Conservation (phyloP, 2,113 vertebrate genomes). For the Heptranchias perlo region DNA sequence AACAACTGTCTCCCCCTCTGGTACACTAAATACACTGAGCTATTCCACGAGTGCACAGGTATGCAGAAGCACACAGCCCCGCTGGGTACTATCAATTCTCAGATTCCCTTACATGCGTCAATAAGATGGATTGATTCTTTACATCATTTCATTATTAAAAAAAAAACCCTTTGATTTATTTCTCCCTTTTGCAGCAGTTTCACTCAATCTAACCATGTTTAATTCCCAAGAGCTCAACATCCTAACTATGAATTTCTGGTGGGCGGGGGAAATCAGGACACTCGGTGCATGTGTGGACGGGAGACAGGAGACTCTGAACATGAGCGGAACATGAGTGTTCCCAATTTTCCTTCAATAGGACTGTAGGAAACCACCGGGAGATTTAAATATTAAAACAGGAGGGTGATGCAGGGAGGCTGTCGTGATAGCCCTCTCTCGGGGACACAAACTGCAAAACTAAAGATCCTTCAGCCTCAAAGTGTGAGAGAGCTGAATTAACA, state of each 20-base stretch:
- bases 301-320: neutral
- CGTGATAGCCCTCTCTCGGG: neutral
- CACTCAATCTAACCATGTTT: too few species aligned
- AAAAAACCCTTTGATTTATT: neutral
- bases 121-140: neutral
- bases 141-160: neutral
- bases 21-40: too few species aligned
- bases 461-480: neutral
- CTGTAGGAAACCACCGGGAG: neutral
- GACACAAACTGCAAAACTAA: neutral
- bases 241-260: too few species aligned
- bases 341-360: neutral
- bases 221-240: too few species aligned
- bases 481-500: neutral
- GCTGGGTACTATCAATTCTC: too few species aligned
- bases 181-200: neutral
- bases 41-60: too few species aligned
- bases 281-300: neutral
- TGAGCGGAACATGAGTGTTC: neutral
- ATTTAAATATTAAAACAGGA: neutral
- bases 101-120: neutral
- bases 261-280: too few species aligned
- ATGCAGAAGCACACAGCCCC: too few species aligned
- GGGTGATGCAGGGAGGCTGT: neutral
- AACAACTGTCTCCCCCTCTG: too few species aligned